Evolutionary conservation across 2,888 invertebrate genomes (phyloP), one percentile per base, ranked within the genome.

Genomic region (Trachelus tabidus): DNA sequence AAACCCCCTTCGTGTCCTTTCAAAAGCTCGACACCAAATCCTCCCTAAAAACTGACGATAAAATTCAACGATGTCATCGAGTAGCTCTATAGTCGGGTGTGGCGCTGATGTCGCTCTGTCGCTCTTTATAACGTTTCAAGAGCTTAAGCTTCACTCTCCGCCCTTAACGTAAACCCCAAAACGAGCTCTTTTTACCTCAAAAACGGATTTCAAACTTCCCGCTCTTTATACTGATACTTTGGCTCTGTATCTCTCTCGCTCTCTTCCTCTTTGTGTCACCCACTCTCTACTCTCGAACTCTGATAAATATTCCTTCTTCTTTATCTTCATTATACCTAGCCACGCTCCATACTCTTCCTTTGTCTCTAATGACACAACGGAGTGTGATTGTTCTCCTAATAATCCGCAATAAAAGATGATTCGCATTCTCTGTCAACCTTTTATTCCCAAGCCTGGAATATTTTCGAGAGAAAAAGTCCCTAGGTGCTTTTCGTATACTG

Each of bases 251-350:
- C 12, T 35, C 40, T 23, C 71, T 71, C 37, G 71, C 34, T 76
- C n/a, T 71, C 76, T 75, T 56, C 74, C 69, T 40, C 76, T 76
- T 77, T 76, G 68, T 75, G 73, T 68, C 71, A 30, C 56, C 78
- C 73, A 23, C 23, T 23, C 23, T 23, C 23, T 56, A 56, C 56
- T 23, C 56, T 23, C 23, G 56, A 23, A 56, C 6, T 15, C 9
- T 56, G 23, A 56, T 23, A 56, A 56, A 56, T 56, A 56, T 56
- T 23, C 23, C 23, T 9, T 23, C 12, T 73, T 33, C 12, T 35
- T 35, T 73, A 31, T 23, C 35, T 2, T 73, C 34, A 9, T 73
- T 11, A 12, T 73, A 2, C 6, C 37, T 23, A 30, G 11, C 34
- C 34, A 23, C 34, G 4, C n/a, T 30, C 12, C 40, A 74, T 35